A percentile compares a stretch with the other conserved stretches of the same genome.
phyloP scores from a whole-genome alignment of 2,797 vertebrate species.

The Sebastes trivittatus region DNA sequence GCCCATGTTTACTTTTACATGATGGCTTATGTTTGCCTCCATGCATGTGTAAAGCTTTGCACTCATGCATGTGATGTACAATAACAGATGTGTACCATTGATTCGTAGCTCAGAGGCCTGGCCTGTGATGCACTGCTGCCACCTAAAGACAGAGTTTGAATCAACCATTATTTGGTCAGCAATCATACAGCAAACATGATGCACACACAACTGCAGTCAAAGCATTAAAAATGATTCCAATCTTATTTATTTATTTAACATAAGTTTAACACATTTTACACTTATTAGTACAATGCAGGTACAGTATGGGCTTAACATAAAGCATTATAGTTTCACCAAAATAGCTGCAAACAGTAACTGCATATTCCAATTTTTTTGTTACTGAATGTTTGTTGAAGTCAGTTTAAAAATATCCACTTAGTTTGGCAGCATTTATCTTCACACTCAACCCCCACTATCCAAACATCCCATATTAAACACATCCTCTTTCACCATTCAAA shows the following conservation, averaged over 20 bases:
- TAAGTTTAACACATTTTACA: not conserved
- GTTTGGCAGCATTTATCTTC: not conserved
- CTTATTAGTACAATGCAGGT: not conserved
- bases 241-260: not conserved
- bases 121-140: conserved; percentile 62
- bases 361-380: not conserved
- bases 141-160: conserved; percentile 59
- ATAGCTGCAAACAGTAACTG: not conserved
- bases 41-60: conserved; percentile 37
- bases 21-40: conserved; percentile 37
- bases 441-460: not conserved
- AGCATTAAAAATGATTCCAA: not conserved
- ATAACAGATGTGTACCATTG: conserved; percentile 3
- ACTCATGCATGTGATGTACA: conserved; percentile 21
- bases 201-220: not conserved
- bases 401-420: not conserved
- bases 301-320: not conserved
- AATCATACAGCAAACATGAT: not conserved
- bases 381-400: not conserved
- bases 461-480: not conserved
- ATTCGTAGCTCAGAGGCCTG: not conserved
- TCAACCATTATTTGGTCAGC: not conserved
- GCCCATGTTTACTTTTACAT: conserved; percentile 26
- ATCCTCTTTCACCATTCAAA: not conserved
- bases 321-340: not conserved